Percentiles rank a stretch among this genome's conserved stretches.
phyloP scores from a whole-genome alignment of 2,888 invertebrate species.

The Acleris laterana region DNA sequence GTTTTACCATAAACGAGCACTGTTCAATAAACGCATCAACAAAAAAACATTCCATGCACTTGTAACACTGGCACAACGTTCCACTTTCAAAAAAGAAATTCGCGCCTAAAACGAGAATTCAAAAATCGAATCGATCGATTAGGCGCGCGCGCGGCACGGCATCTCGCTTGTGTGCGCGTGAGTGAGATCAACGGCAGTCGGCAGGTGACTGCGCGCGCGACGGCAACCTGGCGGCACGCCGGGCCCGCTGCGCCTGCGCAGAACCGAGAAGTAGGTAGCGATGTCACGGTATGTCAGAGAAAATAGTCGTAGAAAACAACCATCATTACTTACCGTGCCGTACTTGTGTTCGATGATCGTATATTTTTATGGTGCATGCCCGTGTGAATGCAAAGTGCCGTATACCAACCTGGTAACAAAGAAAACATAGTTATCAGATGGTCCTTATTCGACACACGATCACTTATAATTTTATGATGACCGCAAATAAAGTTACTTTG shows the following conservation, averaged over 20 bases:
- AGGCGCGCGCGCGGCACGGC: conserved; percentile 45
- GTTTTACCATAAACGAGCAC: conserved; percentile 46
- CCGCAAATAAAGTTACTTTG: too few relatives aligned
- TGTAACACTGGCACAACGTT: conserved; percentile 47
- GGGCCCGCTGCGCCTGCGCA: conserved; percentile 39
- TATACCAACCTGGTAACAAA: conserved; percentile 63
- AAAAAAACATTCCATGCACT: conserved; percentile 49
- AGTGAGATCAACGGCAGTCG: conserved; percentile 66
- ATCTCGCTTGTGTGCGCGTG: conserved; percentile 40
- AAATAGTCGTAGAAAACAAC: conserved; percentile 70
- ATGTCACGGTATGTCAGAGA: conserved; percentile 70
- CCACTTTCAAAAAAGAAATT: conserved; percentile 44
- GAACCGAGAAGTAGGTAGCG: conserved; percentile 65
- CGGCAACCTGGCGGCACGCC: conserved; percentile 20
- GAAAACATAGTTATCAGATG: conserved; percentile 53
- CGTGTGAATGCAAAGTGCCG: conserved; percentile 56
- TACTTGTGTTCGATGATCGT: conserved; percentile 55
- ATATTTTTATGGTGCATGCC: conserved; percentile 62
- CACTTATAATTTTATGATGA: not conserved
- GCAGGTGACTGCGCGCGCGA: conserved; percentile 69
- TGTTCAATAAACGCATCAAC: conserved; percentile 50
- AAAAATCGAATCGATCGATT: conserved; percentile 51
- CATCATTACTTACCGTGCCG: conserved; percentile 63
- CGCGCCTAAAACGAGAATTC: conserved; percentile 47
- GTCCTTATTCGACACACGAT: conserved; percentile 4